Conservation (phyloP, 2,113 vertebrate genomes). For the Eptatretus burgeri region DNA sequence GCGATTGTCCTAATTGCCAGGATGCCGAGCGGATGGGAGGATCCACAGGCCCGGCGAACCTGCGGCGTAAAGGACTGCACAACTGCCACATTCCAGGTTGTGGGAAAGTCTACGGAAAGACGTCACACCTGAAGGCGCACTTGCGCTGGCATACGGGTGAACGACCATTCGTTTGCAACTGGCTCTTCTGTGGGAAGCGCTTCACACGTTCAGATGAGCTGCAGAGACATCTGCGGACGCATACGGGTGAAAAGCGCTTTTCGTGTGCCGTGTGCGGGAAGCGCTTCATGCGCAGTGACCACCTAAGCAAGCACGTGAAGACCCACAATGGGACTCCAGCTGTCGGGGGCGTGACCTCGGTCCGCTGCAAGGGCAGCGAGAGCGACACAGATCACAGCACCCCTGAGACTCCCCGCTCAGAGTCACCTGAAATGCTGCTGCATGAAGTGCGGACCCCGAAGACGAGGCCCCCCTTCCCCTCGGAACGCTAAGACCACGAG, state of each 20-base stretch:
- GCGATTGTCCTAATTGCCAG: slow-evolving; percentile 46
- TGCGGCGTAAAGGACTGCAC: slow-evolving; percentile 36
- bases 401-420: slow-evolving; percentile 77
- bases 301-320: slow-evolving; percentile 45
- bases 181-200: slow-evolving; percentile 49
- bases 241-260: slow-evolving; percentile 47
- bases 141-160: slow-evolving; percentile 48
- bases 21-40: slow-evolving; percentile 17
- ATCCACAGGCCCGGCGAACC: slow-evolving; percentile 11
- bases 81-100: slow-evolving; percentile 43
- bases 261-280: slow-evolving; percentile 40
- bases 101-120: slow-evolving; percentile 49
- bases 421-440: slow-evolving; percentile 76
- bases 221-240: slow-evolving; percentile 41
- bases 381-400: slow-evolving; percentile 98
- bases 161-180: slow-evolving; percentile 43
- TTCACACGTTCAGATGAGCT: slow-evolving; percentile 48
- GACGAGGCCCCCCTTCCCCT: no score
- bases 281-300: slow-evolving; percentile 43
- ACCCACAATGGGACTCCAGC: slow-evolving; percentile 25
- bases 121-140: slow-evolving; percentile 48
- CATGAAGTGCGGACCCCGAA: slow-evolving; percentile 34
- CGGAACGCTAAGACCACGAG: no score
- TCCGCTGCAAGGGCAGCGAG: slow-evolving; percentile 18
- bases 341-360: slow-evolving; percentile 23